These are phyloP conservation scores for Alexandromys fortis DNA, from an alignment of 2,113 vertebrate species.

Conservation along the genomic window DNA sequence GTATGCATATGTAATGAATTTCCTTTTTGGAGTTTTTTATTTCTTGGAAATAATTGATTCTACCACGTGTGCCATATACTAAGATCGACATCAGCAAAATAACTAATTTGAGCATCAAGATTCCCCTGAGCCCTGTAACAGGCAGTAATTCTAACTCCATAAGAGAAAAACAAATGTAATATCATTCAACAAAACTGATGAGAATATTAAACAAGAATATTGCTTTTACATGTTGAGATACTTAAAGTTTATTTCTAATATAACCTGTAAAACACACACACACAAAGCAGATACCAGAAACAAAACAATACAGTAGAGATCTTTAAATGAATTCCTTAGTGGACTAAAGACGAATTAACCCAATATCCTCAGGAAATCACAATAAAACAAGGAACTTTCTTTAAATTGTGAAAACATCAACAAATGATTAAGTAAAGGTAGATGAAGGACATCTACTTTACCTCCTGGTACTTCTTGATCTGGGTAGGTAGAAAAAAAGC, in stretches of 20 bases:
- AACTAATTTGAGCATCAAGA: background rate
- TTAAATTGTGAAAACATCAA: background rate
- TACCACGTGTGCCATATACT: background rate
- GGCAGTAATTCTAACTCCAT: background rate
- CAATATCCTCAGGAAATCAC: background rate
- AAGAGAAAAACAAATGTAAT: background rate
- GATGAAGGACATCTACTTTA: background rate
- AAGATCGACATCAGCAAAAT: background rate
- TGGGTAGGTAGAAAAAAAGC: background rate
- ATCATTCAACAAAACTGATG: background rate
- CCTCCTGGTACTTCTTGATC: background rate
- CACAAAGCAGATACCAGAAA: background rate
- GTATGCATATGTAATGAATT: background rate
- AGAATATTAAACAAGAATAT: background rate
- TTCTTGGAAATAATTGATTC: slow-evolving; percentile 37
- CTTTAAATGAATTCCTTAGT: background rate
- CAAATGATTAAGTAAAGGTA: background rate
- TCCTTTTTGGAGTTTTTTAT: background rate
- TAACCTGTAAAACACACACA: background rate
- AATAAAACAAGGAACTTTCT: background rate
- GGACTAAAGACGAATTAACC: background rate
- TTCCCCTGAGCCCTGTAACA: background rate
- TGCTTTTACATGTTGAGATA: background rate
- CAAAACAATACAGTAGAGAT: background rate
- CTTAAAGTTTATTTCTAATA: background rate